These are phyloP conservation scores for Lingula anatina DNA, from an alignment of 2,888 invertebrate species.

Conservation along the genomic window DNA sequence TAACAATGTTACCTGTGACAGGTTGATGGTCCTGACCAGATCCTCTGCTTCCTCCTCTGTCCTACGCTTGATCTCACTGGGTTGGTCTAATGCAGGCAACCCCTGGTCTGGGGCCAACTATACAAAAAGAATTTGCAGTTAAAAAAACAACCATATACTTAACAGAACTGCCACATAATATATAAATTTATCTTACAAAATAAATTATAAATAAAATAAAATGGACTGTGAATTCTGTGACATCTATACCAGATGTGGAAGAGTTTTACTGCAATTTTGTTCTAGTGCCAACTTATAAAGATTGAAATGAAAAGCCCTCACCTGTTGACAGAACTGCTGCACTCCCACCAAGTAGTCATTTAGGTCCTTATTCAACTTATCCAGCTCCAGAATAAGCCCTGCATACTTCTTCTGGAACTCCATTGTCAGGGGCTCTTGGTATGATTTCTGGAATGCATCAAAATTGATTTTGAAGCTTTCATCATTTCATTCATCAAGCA, in stretches of 20 bases:
- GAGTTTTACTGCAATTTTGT: too few species aligned
- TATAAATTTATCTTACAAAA: too few species aligned
- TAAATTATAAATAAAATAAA: too few species aligned
- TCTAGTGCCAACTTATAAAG: too few species aligned
- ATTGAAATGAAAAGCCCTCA: too few species aligned
- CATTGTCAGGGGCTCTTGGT: conserved; percentile 70
- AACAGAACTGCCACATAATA: too few species aligned
- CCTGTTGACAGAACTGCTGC: conserved; percentile 75
- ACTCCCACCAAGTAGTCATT: conserved; percentile 80
- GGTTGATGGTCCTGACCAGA: conserved; percentile 63
- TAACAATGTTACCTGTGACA: conserved; percentile 8
- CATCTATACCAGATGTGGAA: too few species aligned
- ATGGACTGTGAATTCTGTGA: too few species aligned
- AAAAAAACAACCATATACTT: neutral
- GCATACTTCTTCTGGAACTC: conserved; percentile 92
- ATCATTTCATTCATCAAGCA: neutral
- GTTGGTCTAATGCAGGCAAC: conserved; percentile 77
- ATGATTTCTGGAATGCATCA: conserved; percentile 59
- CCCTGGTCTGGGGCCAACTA: conserved; percentile 78
- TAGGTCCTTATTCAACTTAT: conserved; percentile 83
- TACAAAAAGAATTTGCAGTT: neutral
- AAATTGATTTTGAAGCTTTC: neutral
- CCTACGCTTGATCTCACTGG: conserved; percentile 80
- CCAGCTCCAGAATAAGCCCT: conserved; percentile 75
- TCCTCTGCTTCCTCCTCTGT: conserved; percentile 79